A percentile compares a stretch with the other conserved stretches of the same genome.
Conservation (phyloP, 2,888 invertebrate species). For the Elmis aenea region DNA sequence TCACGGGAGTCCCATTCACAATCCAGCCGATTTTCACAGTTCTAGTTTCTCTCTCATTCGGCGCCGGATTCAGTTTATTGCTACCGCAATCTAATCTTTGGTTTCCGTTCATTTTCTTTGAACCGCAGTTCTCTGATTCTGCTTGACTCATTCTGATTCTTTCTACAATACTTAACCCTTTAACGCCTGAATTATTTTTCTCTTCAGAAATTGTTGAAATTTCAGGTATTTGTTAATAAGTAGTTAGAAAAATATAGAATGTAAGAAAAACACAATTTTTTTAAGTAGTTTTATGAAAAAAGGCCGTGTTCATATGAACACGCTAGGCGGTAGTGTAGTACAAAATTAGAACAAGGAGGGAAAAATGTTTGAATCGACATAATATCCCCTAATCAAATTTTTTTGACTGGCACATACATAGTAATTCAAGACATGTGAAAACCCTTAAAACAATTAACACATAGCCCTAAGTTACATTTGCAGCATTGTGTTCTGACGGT, state of each 20-base stretch:
- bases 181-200: not conserved
- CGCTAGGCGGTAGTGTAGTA: slow-evolving; percentile 1
- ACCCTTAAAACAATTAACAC: not conserved
- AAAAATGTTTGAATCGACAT: not conserved
- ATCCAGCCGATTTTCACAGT: too few species aligned
- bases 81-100: too few species aligned
- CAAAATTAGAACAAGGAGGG: not conserved
- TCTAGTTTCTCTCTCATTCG: too few species aligned
- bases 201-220: not conserved
- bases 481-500: slow-evolving; percentile 4
- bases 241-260: not conserved
- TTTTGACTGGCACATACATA: too few species aligned
- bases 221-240: not conserved
- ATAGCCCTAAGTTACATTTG: slow-evolving; percentile 9
- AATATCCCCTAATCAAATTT: too few species aligned
- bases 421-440: not conserved
- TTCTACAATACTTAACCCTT: too few species aligned
- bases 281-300: not conserved
- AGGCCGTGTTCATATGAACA: slow-evolving; percentile 1
- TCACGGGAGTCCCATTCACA: too few species aligned
- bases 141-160: too few species aligned
- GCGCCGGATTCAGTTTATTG: too few species aligned
- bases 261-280: not conserved
- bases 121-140: too few species aligned
- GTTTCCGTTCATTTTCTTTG: too few species aligned